Evolutionary conservation across 2,797 vertebrate species (phyloP).

Genomic region (Tangara arthus): DNA sequence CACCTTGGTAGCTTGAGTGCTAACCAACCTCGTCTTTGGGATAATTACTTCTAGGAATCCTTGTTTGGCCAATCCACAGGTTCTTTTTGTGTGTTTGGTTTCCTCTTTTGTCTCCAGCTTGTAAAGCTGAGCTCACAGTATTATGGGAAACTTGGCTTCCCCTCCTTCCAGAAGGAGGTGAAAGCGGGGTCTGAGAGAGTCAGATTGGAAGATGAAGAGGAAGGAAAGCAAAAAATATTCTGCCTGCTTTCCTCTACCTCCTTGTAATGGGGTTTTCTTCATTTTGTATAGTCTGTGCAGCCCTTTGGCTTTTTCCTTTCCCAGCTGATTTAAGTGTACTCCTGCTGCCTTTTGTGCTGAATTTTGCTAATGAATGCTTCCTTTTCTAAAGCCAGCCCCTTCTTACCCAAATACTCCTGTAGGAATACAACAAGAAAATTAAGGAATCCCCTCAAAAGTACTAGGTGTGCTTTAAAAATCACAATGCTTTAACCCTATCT

Average conservation of each 20-base stretch:
- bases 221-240: slow-evolving; percentile 11
- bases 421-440: not conserved
- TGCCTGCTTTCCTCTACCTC: not conserved
- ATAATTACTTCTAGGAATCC: slow-evolving; percentile 40
- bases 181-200: not conserved
- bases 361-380: not conserved
- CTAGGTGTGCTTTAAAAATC: not conserved
- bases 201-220: not conserved
- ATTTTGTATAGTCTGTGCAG: not conserved
- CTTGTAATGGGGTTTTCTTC: not conserved
- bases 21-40: not conserved
- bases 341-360: not conserved
- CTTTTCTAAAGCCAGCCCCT: not conserved
- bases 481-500: not conserved
- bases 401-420: not conserved
- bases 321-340: not conserved
- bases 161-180: not conserved
- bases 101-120: slow-evolving; percentile 3
- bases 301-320: not conserved
- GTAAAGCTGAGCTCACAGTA: not conserved
- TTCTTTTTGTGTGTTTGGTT: not conserved
- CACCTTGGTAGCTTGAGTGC: not conserved
- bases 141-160: not conserved
- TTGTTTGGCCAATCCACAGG: not conserved
- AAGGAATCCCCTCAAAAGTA: not conserved